A percentile compares a stretch with the other conserved stretches of the same genome.
phyloP scores from a whole-genome alignment of 30 jellyfish, hydroid and myxozoan species.

The Pseudorhiza aurosa region DNA sequence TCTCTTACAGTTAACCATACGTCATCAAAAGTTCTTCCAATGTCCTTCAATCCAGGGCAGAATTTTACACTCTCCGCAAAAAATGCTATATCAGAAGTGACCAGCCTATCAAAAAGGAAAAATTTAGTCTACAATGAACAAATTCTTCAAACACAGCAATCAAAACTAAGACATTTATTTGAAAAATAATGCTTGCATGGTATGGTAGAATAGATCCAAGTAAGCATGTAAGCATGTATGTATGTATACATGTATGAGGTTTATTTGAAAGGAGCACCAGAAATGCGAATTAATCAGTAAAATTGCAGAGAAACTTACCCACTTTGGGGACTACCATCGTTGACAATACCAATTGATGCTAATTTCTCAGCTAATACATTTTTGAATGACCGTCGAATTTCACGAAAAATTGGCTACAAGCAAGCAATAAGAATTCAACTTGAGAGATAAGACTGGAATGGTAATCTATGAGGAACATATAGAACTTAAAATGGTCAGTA shows the following conservation, averaged over 20 bases:
- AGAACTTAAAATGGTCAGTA: too few relatives aligned
- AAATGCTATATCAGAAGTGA: constrained; percentile 89
- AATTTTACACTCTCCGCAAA: constrained; percentile 76
- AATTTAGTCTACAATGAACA: too few relatives aligned
- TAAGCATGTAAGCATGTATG: too few relatives aligned
- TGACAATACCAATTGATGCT: constrained; percentile 69
- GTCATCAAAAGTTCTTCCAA: constrained; percentile 72
- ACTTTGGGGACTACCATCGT: constrained; percentile 98
- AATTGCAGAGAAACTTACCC: constrained; percentile 81
- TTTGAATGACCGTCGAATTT: constrained; percentile 80
- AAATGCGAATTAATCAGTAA: too few relatives aligned
- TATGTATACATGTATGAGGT: too few relatives aligned
- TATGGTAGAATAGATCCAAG: too few relatives aligned
- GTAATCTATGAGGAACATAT: too few relatives aligned
- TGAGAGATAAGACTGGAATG: too few relatives aligned
- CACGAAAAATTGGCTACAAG: constrained; percentile 82
- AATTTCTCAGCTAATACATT: constrained; percentile 80
- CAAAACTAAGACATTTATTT: too few relatives aligned
- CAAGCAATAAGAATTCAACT: background rate
- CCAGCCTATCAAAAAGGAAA: constrained; percentile 67
- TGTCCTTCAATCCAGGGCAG: constrained; percentile 80
- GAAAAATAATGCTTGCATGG: too few relatives aligned
- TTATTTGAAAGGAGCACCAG: too few relatives aligned
- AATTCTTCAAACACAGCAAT: too few relatives aligned
- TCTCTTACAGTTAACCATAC: constrained; percentile 87